phyloP scores from a whole-genome alignment of 2,113 vertebrate genomes.

The Scomber japonicus region DNA sequence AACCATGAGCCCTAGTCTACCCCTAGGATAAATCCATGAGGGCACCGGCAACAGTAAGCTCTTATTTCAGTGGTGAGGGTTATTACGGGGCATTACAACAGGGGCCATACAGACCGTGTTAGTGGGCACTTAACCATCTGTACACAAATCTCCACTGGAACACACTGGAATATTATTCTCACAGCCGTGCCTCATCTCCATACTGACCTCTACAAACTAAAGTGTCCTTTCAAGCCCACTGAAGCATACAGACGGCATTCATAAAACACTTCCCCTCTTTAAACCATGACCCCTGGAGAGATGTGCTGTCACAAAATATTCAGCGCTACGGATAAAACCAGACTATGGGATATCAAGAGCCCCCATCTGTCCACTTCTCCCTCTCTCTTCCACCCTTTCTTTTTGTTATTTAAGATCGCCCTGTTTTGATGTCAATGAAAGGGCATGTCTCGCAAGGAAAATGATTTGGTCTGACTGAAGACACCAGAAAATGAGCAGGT shows the following conservation, averaged over 20 bases:
- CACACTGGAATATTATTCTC: slow-evolving; percentile 68
- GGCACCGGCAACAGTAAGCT: slow-evolving; percentile 61
- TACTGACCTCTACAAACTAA: slow-evolving; percentile 79
- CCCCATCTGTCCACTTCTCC: slow-evolving; percentile 67
- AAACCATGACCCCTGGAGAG: slow-evolving; percentile 67
- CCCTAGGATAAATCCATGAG: slow-evolving; percentile 54
- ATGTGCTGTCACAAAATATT: slow-evolving; percentile 65
- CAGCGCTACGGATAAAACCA: slow-evolving; percentile 45
- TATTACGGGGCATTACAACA: slow-evolving; percentile 73
- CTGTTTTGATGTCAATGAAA: slow-evolving; percentile 53
- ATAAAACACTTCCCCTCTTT: slow-evolving; percentile 70
- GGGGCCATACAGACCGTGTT: slow-evolving; percentile 80
- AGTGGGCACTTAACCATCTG: slow-evolving; percentile 87
- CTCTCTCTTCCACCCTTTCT: background rate
- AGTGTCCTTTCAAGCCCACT: slow-evolving; percentile 76
- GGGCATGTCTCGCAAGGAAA: slow-evolving; percentile 55
- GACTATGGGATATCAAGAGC: slow-evolving; percentile 61
- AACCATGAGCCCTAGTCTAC: slow-evolving; percentile 58
- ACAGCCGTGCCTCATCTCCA: slow-evolving; percentile 72
- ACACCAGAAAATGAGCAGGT: slow-evolving; percentile 54
- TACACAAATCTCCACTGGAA: slow-evolving; percentile 76
- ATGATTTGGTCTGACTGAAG: slow-evolving; percentile 47
- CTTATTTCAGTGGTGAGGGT: slow-evolving; percentile 59
- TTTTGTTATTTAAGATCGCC: slow-evolving; percentile 22
- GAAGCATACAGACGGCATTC: slow-evolving; percentile 73